phyloP scores from a whole-genome alignment of 2,113 vertebrate species.

The Osmerus eperlanus region DNA sequence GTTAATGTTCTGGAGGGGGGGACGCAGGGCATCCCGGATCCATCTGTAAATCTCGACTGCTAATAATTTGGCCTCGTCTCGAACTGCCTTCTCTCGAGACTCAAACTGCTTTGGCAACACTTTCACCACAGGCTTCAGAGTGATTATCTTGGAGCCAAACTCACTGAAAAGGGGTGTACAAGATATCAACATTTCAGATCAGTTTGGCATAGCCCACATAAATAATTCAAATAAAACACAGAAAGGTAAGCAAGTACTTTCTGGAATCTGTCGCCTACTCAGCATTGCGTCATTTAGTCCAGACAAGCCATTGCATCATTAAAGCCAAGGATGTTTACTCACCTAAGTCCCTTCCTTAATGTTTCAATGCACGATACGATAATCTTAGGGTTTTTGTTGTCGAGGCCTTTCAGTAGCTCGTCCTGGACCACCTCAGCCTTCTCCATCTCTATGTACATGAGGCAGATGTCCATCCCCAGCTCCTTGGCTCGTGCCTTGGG shows the following conservation, averaged over 20 bases:
- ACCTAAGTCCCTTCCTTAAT: constrained; percentile 89
- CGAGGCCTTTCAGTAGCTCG: constrained; percentile 92
- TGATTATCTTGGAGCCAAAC: constrained; percentile 97
- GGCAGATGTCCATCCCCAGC: constrained; percentile 88
- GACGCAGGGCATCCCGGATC: constrained; percentile 92
- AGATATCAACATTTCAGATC: background rate
- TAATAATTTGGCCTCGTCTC: constrained; percentile 93
- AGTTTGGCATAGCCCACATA: background rate
- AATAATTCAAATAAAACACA: too few relatives aligned
- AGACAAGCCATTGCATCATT: too few relatives aligned
- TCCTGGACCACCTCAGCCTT: constrained; percentile 93
- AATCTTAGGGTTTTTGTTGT: constrained; percentile 97
- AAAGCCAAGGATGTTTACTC: constrained; percentile 35
- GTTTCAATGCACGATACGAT: constrained; percentile 91
- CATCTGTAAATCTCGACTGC: constrained; percentile 94
- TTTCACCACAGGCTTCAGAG: constrained; percentile 95
- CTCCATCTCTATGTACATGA: constrained; percentile 96
- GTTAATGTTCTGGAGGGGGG: constrained; percentile 90
- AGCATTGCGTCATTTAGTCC: too few relatives aligned
- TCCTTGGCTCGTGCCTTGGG: constrained; percentile 97
- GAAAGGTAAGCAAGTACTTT: too few relatives aligned
- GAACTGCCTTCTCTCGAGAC: constrained; percentile 95
- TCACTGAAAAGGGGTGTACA: constrained; percentile 72
- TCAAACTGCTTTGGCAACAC: constrained; percentile 95
- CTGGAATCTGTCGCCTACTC: too few relatives aligned